A percentile compares a stretch with the other conserved stretches of the same genome.
Conservation (phyloP, 2,888 invertebrate species). For the Adelognathus sp. region DNA sequence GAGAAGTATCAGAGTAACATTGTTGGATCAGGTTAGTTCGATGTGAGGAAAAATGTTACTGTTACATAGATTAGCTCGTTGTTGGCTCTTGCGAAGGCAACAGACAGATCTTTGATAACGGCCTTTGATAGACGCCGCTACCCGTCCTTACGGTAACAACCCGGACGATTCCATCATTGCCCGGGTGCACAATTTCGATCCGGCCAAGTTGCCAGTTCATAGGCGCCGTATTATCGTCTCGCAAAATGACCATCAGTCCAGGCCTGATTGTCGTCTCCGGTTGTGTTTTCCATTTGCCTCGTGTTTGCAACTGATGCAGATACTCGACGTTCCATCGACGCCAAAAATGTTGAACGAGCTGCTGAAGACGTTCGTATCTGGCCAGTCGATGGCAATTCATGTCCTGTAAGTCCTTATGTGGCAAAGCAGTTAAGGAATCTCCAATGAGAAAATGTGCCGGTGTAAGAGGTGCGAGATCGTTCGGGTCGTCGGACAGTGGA, state of each 20-base stretch:
- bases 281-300: no score
- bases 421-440: conserved; percentile 16
- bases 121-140: neutral
- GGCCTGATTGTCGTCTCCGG: neutral
- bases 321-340: no score
- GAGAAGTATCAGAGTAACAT: no score
- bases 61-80: no score
- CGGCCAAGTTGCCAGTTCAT: conserved; percentile 33
- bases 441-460: conserved; percentile 25
- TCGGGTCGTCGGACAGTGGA: conserved; percentile 18
- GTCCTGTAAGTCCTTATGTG: conserved; percentile 7
- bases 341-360: no score
- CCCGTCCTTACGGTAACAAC: conserved; percentile 6
- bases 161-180: conserved; percentile 6
- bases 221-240: conserved; percentile 9
- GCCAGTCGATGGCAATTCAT: neutral
- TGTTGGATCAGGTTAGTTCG: no score
- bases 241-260: conserved; percentile 2
- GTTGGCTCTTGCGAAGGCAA: neutral
- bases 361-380: no score
- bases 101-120: conserved; percentile 2
- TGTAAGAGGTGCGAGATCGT: conserved; percentile 1
- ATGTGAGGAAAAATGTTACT: no score
- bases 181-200: conserved; percentile 11
- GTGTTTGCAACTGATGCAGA: no score